Base-by-base conservation (phyloP, 2,888 invertebrate genomes). In the Piscicola geometra region DNA sequence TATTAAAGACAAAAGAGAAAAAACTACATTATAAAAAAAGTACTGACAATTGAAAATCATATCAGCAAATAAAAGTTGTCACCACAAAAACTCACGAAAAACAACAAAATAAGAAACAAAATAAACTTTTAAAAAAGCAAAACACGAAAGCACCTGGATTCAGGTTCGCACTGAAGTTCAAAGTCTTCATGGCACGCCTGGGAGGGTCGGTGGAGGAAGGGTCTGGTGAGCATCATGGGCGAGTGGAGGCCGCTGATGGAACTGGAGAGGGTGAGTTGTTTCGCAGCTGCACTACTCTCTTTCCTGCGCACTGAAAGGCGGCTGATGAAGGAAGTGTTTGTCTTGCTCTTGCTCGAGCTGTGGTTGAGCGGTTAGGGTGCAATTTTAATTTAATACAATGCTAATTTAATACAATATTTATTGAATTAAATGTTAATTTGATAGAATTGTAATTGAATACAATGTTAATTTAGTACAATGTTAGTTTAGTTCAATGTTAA, bases 271-370 rank as follows among this genome's bases (percentile, higher is more conserved):
- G 60, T 73, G 32, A 73, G 30, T 32, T 73, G 73, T n/a, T 73
- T 32, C n/a, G n/a, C n/a, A n/a, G n/a, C n/a, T 0, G 77, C 72
- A 35, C 81, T 80, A 3, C 83, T 77, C 66, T 83, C 83, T 30
- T 82, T 80, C 33, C 84, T 80, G 28, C 83, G 78, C 2, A 84
- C 84, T 82, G 93, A 93, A 86, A 93, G 89, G 81, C 93, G 90
- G 83, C 93, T 92, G 85, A 93, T 93, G 88, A 94, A 94, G 76
- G 93, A 93, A 41, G 93, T 91, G 87, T 93, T 93, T 89, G 93
- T 92, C 89, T 93, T 93, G 89, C 93, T 93, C 33, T 76, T 76
- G 30, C 72, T 60, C 25, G 36, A 76, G n/a, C 76, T 76, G n/a
- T n/a, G 35, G 35, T 32, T 2, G n/a, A 21, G n/a, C 25, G 5